phyloP scores from a whole-genome alignment of 2,888 invertebrate genomes.

The Philereme transversata region DNA sequence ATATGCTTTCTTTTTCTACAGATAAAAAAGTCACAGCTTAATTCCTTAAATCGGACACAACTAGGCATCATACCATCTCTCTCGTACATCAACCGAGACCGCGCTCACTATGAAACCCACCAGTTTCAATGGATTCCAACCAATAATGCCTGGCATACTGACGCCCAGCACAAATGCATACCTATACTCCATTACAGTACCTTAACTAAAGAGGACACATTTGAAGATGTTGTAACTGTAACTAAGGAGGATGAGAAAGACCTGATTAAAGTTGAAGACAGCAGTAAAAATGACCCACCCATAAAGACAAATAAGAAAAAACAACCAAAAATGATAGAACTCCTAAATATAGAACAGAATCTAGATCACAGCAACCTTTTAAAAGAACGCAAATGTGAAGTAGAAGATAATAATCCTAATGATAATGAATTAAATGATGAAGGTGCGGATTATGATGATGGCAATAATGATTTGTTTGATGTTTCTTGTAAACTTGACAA shows the following conservation, averaged over 20 bases:
- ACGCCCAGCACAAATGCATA: slow-evolving; percentile 51
- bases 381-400: slow-evolving; percentile 14
- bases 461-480: slow-evolving; percentile 32
- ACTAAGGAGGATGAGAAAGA: slow-evolving; percentile 33
- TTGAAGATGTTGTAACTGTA: slow-evolving; percentile 39
- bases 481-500: slow-evolving; percentile 31
- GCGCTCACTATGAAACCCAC: slow-evolving; percentile 54
- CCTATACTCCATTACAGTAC: slow-evolving; percentile 59
- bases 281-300: background rate
- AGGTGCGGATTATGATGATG: slow-evolving; percentile 30
- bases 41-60: slow-evolving; percentile 49
- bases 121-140: slow-evolving; percentile 56
- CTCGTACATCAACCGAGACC: slow-evolving; percentile 53
- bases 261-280: slow-evolving; percentile 38
- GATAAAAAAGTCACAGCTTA: slow-evolving; percentile 58
- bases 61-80: slow-evolving; percentile 55
- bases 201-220: slow-evolving; percentile 50
- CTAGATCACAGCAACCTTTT: slow-evolving; percentile 2
- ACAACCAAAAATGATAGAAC: background rate
- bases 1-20: slow-evolving; percentile 43
- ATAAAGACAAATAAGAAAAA: background rate
- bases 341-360: background rate
- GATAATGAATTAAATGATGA: slow-evolving; percentile 17
- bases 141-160: slow-evolving; percentile 20
- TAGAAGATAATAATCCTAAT: slow-evolving; percentile 15